Evolutionary conservation across 2,797 vertebrate species (phyloP), one percentile per base, ranked within the genome.

Genomic region (Peromyscus melanophrys): DNA sequence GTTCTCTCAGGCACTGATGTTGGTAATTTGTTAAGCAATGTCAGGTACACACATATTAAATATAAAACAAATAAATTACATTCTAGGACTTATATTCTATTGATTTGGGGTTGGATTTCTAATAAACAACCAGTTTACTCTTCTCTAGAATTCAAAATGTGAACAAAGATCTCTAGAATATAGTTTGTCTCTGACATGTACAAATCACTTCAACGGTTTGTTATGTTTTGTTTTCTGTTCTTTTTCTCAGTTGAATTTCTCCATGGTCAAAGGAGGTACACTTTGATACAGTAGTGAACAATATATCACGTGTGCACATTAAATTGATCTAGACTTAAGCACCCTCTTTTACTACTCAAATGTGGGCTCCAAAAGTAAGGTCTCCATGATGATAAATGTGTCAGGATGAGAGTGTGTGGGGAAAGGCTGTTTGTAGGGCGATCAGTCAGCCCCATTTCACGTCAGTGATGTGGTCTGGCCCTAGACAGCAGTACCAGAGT

Each of bases 91-190:
- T 92, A 71, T 69, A 40, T 55, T 71, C 46, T 80, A 13, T 46
- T 96, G n/a, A 82, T 76, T 93, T 52, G n/a, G 77, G 52, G 13
- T 16, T 92, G 69, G 61, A 89, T 95, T 95, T 94, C 57, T 81
- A 92, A 86, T 46, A 86, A 96, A 90, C 61, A 59, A 92, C 46
- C 40, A 92, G 80, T 81, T 76, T 84, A 34, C 27, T 93, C 11
- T 49, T 92, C 61, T 92, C 6, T 78, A 71, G 90, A 59, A 82
- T 73, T 19, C 43, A 94, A 92, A 90, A 89, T 31, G 57, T 71
- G 43, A 89, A 89, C 37, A 59, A 55, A 31, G 43, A 73, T 87
- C 19, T 89, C 59, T 95, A 82, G 73, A 31, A 34, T 69, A 49
- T 2, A 29, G 78, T 93, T 95, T 86, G 46, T 89, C 63, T 81